These are phyloP conservation scores for Thalassaphorura encarpata DNA, from an alignment of 1,140 invertebrate genomes.

Conservation along the genomic window DNA sequence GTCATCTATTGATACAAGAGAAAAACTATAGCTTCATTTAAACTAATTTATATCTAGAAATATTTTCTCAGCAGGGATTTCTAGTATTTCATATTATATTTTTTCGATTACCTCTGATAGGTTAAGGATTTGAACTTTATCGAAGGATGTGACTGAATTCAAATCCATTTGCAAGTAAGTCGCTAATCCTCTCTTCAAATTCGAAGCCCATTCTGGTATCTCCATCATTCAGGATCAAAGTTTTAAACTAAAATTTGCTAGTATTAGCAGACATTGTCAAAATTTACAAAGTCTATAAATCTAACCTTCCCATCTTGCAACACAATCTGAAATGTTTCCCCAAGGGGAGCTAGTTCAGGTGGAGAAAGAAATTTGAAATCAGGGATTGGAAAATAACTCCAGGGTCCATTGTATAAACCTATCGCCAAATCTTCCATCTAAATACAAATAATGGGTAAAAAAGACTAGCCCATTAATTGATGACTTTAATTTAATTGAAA, in stretches of 20 bases:
- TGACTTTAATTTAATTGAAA: background rate
- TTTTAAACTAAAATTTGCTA: constrained; percentile 22
- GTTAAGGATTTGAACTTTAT: constrained; percentile 11
- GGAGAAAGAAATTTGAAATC: constrained; percentile 1
- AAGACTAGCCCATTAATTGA: background rate
- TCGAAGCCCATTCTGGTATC: constrained; percentile 30
- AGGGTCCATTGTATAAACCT: constrained; percentile 31
- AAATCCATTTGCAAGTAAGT: constrained; percentile 29
- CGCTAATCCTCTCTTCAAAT: constrained; percentile 30
- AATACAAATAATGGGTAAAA: background rate
- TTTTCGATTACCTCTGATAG: constrained; percentile 17
- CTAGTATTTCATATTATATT: background rate
- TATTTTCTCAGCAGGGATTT: background rate
- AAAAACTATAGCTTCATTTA: background rate
- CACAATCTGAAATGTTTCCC: constrained; percentile 23
- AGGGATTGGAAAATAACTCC: constrained; percentile 29
- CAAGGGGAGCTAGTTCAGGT: constrained; percentile 15
- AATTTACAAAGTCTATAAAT: background rate
- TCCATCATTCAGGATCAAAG: constrained; percentile 29
- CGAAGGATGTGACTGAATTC: background rate
- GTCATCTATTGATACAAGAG: constrained; percentile 14
- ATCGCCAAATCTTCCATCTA: constrained; percentile 25
- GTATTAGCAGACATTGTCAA: background rate
- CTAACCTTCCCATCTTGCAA: constrained; percentile 26
- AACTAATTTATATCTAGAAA: too few relatives aligned